Percentiles rank a stretch among this genome's conserved stretches.
These are phyloP conservation scores for Xanthia togata DNA, from an alignment of 2,888 invertebrate genomes.

Conservation along the genomic window DNA sequence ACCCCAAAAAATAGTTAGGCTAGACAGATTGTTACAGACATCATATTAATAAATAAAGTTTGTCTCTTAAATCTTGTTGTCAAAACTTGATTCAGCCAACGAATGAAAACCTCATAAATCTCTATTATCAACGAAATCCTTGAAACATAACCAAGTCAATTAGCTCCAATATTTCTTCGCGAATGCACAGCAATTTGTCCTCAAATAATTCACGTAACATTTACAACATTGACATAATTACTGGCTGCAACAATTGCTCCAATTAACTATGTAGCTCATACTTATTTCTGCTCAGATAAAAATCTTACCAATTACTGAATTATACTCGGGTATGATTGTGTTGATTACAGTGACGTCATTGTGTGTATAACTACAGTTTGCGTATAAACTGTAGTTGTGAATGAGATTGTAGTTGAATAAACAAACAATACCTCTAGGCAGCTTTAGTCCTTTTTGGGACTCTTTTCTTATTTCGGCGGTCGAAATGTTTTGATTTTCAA, in stretches of 20 bases:
- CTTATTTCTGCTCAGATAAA: constrained; percentile 63
- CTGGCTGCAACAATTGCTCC: constrained; percentile 49
- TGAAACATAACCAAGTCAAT: constrained; percentile 28
- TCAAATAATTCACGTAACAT: constrained; percentile 40
- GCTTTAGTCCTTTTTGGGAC: not conserved
- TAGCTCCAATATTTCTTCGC: constrained; percentile 37
- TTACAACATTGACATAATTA: constrained; percentile 58
- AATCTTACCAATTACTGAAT: constrained; percentile 63
- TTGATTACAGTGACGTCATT: constrained; percentile 39
- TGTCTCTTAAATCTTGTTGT: not conserved
- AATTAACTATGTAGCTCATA: constrained; percentile 64
- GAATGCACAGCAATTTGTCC: constrained; percentile 42
- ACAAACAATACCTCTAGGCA: not conserved
- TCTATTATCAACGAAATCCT: constrained; percentile 35
- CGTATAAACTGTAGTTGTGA: not conserved
- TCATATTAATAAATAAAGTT: not conserved
- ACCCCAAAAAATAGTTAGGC: too few relatives aligned
- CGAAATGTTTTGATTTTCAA: not conserved
- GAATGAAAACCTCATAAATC: constrained; percentile 27
- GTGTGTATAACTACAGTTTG: not conserved
- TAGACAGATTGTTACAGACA: too few relatives aligned
- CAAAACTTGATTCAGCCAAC: not conserved
- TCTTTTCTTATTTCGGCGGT: not conserved
- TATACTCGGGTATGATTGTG: constrained; percentile 43
- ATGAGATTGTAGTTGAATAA: constrained; percentile 7